Percentiles rank a stretch among this genome's conserved stretches.
phyloP scores from a whole-genome alignment of 2,888 invertebrate genomes.

The Scelioninae gen. 1 region DNA sequence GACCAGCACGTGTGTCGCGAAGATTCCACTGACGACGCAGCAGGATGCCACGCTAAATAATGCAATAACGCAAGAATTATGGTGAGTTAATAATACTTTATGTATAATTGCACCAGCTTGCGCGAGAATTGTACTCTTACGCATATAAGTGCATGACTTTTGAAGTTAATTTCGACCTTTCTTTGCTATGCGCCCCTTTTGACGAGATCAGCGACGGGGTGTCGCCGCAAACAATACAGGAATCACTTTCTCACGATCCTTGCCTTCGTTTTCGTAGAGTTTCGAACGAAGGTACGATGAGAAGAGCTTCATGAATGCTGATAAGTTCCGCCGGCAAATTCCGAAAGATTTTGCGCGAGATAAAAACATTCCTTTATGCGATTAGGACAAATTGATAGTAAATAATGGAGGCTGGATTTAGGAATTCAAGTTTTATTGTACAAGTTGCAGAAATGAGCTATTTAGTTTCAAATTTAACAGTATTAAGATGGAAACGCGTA shows the following conservation, averaged over 20 bases:
- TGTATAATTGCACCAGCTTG: slow-evolving; percentile 80
- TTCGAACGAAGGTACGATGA: slow-evolving; percentile 30
- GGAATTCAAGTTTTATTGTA: slow-evolving; percentile 8
- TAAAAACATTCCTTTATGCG: slow-evolving; percentile 56
- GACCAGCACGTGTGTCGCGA: slow-evolving; percentile 63
- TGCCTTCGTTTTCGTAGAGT: slow-evolving; percentile 45
- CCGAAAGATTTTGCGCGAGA: slow-evolving; percentile 51
- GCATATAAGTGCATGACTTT: slow-evolving; percentile 47
- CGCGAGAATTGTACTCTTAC: slow-evolving; percentile 51
- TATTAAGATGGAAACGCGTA: no score
- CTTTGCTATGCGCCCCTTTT: slow-evolving; percentile 40
- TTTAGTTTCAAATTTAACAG: neutral
- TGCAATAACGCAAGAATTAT: slow-evolving; percentile 83
- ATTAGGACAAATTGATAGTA: slow-evolving; percentile 64
- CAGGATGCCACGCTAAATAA: slow-evolving; percentile 82
- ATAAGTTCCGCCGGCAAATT: slow-evolving; percentile 56
- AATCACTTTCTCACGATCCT: slow-evolving; percentile 65
- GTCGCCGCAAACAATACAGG: slow-evolving; percentile 51
- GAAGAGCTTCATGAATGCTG: slow-evolving; percentile 57
- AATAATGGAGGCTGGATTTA: slow-evolving; percentile 32
- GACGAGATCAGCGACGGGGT: slow-evolving; percentile 51
- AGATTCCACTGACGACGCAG: slow-evolving; percentile 79
- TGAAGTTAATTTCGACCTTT: slow-evolving; percentile 62
- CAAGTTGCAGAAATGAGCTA: neutral
- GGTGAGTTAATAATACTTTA: slow-evolving; percentile 83